Conservation (phyloP, 1,140 invertebrate genomes). For the Pygmarrhopalites habei region DNA sequence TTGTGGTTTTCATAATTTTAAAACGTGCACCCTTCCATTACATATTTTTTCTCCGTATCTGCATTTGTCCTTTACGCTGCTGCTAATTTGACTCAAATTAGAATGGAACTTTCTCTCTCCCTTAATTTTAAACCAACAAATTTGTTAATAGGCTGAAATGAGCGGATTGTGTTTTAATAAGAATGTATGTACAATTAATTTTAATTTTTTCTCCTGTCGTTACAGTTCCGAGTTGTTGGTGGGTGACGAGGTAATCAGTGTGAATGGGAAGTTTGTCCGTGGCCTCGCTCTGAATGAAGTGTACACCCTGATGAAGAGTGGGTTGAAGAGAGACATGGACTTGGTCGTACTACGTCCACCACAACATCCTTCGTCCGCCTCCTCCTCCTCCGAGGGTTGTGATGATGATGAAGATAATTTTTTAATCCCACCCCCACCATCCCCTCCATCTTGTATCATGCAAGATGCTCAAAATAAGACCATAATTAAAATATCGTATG, state of each 20-base stretch:
- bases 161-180: no score
- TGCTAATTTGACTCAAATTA: no score
- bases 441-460: slow-evolving; percentile 16
- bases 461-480: slow-evolving; percentile 36
- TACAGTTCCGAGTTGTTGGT: slow-evolving; percentile 52
- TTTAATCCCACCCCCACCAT: slow-evolving; percentile 18
- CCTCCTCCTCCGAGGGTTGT: not conserved
- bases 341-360: slow-evolving; percentile 49
- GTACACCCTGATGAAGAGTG: slow-evolving; percentile 49
- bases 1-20: no score
- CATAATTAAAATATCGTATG: slow-evolving; percentile 38
- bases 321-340: slow-evolving; percentile 48
- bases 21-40: no score
- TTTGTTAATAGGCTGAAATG: no score
- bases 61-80: no score
- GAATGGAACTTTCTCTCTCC: no score
- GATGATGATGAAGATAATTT: not conserved
- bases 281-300: slow-evolving; percentile 57
- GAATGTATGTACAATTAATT: not conserved
- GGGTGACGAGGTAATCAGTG: slow-evolving; percentile 61
- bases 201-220: slow-evolving; percentile 41
- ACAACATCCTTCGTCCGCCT: not conserved
- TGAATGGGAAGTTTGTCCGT: slow-evolving; percentile 56
- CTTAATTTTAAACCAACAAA: no score
- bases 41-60: no score